Evolutionary conservation across 2,888 invertebrate genomes (phyloP).

Genomic region (Cephus nigrinus): DNA sequence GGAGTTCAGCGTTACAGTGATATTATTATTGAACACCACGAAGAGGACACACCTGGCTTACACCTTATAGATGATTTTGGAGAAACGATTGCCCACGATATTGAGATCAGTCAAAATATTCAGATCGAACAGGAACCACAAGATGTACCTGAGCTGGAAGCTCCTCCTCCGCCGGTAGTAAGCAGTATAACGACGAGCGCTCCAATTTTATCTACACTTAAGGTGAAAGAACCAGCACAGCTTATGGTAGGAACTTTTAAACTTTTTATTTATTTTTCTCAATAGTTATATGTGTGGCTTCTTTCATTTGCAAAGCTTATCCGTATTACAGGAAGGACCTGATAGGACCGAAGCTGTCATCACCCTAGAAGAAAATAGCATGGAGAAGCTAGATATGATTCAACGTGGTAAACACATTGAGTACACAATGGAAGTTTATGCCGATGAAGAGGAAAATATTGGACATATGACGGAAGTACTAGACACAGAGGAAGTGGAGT

Average conservation of each 20-base stretch:
- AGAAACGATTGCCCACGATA: slow-evolving; percentile 29
- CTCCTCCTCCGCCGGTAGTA: slow-evolving; percentile 52
- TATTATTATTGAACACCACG: slow-evolving; percentile 40
- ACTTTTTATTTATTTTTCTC: neutral
- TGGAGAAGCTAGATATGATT: slow-evolving; percentile 32
- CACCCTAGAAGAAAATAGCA: slow-evolving; percentile 33
- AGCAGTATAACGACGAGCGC: slow-evolving; percentile 42
- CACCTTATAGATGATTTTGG: slow-evolving; percentile 49
- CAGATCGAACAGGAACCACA: slow-evolving; percentile 43
- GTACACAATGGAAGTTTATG: neutral
- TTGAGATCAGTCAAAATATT: slow-evolving; percentile 30
- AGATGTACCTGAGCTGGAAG: slow-evolving; percentile 52
- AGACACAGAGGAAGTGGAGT: slow-evolving; percentile 42
- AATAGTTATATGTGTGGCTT: neutral
- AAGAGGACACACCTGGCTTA: slow-evolving; percentile 41
- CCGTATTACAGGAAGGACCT: slow-evolving; percentile 16
- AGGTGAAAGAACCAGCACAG: slow-evolving; percentile 40
- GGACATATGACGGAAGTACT: slow-evolving; percentile 32
- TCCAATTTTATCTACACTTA: slow-evolving; percentile 43
- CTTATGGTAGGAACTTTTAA: slow-evolving; percentile 30
- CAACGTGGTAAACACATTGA: neutral
- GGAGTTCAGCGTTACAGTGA: slow-evolving; percentile 47
- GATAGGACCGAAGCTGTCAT: slow-evolving; percentile 25
- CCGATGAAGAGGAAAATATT: neutral
- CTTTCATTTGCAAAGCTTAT: neutral